Percentiles rank a stretch among this genome's conserved stretches.
Evolutionary conservation across 2,888 invertebrate species (phyloP).

Genomic region (Meganola albula): DNA sequence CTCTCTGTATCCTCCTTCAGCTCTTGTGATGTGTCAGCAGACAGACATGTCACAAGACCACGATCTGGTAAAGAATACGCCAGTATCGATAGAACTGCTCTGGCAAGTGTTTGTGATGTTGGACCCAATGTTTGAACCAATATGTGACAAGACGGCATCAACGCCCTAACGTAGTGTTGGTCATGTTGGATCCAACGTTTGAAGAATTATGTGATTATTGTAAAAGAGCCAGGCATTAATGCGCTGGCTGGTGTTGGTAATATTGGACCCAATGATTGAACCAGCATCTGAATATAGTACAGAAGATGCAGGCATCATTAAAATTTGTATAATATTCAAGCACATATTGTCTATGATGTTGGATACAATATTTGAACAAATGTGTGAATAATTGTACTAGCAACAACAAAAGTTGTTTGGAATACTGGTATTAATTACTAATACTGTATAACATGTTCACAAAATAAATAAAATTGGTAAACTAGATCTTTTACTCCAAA

Average conservation of each 20-base stretch:
- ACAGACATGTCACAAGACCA: slow-evolving; percentile 61
- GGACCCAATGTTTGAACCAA: slow-evolving; percentile 13
- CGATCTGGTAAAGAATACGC: slow-evolving; percentile 69
- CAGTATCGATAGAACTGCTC: slow-evolving; percentile 54
- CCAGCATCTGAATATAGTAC: neutral
- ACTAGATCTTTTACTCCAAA: too few relatives aligned
- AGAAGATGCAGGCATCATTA: too few relatives aligned
- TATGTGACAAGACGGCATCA: neutral
- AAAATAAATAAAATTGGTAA: too few relatives aligned
- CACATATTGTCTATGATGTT: neutral
- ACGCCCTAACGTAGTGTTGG: neutral
- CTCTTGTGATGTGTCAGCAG: slow-evolving; percentile 79
- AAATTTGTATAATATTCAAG: too few relatives aligned
- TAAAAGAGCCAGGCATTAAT: too few relatives aligned
- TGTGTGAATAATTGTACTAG: too few relatives aligned
- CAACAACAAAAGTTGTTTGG: too few relatives aligned
- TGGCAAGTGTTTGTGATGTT: slow-evolving; percentile 37
- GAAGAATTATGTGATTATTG: too few relatives aligned
- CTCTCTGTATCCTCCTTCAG: slow-evolving; percentile 83
- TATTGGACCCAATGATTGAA: slow-evolving; percentile 14
- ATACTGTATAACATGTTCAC: too few relatives aligned
- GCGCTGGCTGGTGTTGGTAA: slow-evolving; percentile 42
- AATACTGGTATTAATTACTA: too few relatives aligned
- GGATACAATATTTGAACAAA: neutral
- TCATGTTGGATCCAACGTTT: neutral